Base-by-base conservation (phyloP, 2,797 vertebrate genomes). In the Natrix natrix region DNA sequence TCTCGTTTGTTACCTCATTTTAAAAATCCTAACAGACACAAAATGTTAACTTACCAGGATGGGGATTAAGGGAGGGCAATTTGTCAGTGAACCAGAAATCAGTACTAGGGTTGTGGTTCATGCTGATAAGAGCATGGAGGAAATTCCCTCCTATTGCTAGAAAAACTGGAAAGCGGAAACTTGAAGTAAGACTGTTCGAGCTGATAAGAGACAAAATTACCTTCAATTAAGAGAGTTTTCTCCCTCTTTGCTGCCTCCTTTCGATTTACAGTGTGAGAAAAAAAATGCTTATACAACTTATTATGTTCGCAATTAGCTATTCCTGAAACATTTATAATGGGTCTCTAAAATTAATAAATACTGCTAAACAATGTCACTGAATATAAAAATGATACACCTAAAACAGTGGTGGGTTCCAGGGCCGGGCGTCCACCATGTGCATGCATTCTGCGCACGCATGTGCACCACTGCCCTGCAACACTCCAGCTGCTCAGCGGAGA, bases 71-170 rank as follows among this genome's bases (percentile, higher is more conserved):
- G 91, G 93, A 96, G 59, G 88, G 52, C 92, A 95, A 96, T 97
- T 96, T 96, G 93, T 97, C 94, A 95, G 90, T 89, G 95, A 97
- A 96, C 90, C 92, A 97, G 92, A 96, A 97, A 96, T 93, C 91
- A 95, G 90, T 89, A 3, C 20, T 93, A 91, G 92, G 94, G 96
- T 97, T 98, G 97, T 98, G 98, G 95, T 96, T 98, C 95, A 96
- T 95, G 94, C 96, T 98, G 98, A 98, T 98, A 98, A 98, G 96
- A 87, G 91, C 61, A 88, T 94, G 95, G 90, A 97, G 98, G 98
- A 98, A 98, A 98, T 98, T 98, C 97, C 97, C 96, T 97, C 98
- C 98, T 96, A 97, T 96, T 95, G 94, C 95, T 97, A 95, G 88
- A 94, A 96, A 96, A 98, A 97, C 96, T 96, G 96, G 89, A 94